These are phyloP conservation scores for Liposcelis brunnea DNA, from an alignment of 2,888 invertebrate genomes.

Conservation along the genomic window DNA sequence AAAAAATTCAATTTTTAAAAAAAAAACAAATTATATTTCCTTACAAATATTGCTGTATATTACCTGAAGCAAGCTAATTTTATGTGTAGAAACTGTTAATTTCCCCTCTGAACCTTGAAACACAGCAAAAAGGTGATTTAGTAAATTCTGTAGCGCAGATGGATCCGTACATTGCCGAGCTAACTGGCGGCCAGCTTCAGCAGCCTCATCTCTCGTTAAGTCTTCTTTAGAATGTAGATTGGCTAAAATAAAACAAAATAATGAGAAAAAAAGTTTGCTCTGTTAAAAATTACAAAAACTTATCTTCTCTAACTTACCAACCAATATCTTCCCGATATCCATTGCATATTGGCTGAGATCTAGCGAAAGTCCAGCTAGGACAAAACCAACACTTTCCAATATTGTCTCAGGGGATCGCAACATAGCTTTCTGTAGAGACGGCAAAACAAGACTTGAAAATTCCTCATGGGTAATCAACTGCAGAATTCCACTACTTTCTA, in stretches of 20 bases:
- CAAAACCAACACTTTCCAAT: conserved; percentile 59
- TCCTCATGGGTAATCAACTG: conserved; percentile 42
- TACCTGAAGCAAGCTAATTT: conserved; percentile 67
- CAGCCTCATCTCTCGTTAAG: conserved; percentile 52
- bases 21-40: too few relatives aligned
- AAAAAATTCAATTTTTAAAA: background rate
- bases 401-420: conserved; percentile 86
- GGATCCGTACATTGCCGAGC: conserved; percentile 52
- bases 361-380: conserved; percentile 50
- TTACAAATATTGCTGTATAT: too few relatives aligned
- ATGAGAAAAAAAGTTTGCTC: conserved; percentile 9
- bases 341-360: conserved; percentile 61
- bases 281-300: conserved; percentile 11
- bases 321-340: conserved; percentile 66
- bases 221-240: conserved; percentile 78
- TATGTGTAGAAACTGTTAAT: conserved; percentile 71
- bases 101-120: conserved; percentile 83
- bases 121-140: conserved; percentile 56
- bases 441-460: conserved; percentile 56
- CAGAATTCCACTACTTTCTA: conserved; percentile 47
- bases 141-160: conserved; percentile 45
- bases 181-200: conserved; percentile 50
- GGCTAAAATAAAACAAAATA: conserved; percentile 28
- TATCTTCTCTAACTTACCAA: conserved; percentile 38
- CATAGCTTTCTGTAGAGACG: conserved; percentile 79